A percentile compares a stretch with the other conserved stretches of the same genome.
Evolutionary conservation across 2,797 vertebrate genomes (phyloP).

Genomic region (Ispidina picta): DNA sequence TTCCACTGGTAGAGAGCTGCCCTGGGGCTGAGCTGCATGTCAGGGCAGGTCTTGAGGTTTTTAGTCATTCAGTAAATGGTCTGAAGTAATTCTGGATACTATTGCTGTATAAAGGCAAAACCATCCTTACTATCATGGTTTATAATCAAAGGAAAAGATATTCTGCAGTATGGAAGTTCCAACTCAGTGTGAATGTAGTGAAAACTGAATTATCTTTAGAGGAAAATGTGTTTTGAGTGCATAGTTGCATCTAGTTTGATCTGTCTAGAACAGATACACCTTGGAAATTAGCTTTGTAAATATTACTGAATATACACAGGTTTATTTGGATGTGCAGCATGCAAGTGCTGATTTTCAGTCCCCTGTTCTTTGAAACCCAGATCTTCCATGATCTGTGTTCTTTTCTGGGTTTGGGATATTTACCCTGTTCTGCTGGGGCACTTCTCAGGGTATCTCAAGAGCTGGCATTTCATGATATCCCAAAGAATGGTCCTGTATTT

Average conservation of each 20-base stretch:
- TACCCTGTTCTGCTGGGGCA: neutral
- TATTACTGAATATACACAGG: neutral
- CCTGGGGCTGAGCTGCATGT: neutral
- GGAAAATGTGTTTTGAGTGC: neutral
- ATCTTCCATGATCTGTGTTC: neutral
- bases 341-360: neutral
- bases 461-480: neutral
- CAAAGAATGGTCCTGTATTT: neutral
- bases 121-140: fast-evolving
- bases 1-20: neutral
- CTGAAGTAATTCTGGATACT: neutral
- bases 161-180: neutral
- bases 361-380: neutral
- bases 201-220: neutral
- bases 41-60: neutral
- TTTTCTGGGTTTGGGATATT: no score
- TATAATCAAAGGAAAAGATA: neutral
- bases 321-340: neutral
- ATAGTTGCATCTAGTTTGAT: neutral
- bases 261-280: neutral
- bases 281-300: neutral
- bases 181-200: neutral
- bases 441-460: neutral
- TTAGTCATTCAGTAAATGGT: neutral
- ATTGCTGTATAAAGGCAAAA: neutral